A percentile compares a stretch with the other conserved stretches of the same genome.
Conservation (phyloP, 2,113 vertebrate genomes). For the Nyctibius bracteatus region DNA sequence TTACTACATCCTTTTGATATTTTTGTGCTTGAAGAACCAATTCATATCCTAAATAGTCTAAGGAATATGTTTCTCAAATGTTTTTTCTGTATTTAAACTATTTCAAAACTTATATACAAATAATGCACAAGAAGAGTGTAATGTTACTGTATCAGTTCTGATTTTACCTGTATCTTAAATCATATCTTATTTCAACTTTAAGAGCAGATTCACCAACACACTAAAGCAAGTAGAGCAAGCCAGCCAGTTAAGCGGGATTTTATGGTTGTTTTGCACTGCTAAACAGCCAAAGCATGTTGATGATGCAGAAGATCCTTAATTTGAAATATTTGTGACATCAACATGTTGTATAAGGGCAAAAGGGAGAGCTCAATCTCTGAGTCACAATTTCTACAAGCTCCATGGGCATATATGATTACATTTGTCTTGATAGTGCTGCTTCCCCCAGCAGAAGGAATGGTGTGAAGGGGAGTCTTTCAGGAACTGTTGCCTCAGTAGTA, state of each 20-base stretch:
- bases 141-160: not conserved
- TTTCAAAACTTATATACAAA: not conserved
- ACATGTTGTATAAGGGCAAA: not conserved
- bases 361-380: not conserved
- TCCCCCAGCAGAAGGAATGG: not conserved
- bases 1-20: not conserved
- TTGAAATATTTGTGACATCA: not conserved
- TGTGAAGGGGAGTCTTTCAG: not conserved
- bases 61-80: not conserved
- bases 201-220: not conserved
- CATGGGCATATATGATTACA: rapidly evolving
- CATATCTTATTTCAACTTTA: not conserved
- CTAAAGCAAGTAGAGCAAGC: not conserved
- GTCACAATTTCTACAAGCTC: not conserved
- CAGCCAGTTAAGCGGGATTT: not conserved
- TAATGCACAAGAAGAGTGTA: not conserved
- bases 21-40: not conserved
- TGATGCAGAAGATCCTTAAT: not conserved
- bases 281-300: not conserved
- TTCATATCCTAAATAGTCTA: not conserved
- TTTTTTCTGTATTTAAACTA: not conserved
- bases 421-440: not conserved
- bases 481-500: not conserved
- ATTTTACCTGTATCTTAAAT: not conserved
- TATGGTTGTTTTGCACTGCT: not conserved